These are phyloP conservation scores for Petrolisthes manimaculis DNA, from an alignment of 2,888 invertebrate genomes.

Conservation along the genomic window DNA sequence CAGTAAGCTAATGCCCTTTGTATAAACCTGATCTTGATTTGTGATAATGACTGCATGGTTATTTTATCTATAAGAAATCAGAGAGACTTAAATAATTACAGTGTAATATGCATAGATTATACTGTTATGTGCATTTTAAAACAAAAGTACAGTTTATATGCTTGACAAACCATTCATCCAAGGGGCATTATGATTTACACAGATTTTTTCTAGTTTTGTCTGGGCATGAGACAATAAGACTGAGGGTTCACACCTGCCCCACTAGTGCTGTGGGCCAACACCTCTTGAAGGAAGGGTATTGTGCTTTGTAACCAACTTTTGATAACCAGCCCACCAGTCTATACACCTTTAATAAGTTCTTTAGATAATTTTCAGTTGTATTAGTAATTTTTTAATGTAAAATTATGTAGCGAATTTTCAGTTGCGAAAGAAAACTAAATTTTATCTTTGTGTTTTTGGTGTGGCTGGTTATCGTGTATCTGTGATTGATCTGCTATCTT, in stretches of 20 bases:
- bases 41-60: constrained; percentile 52
- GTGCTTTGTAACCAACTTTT: constrained; percentile 38
- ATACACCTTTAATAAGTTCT: constrained; percentile 4
- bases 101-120: not conserved
- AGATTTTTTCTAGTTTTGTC: constrained; percentile 23
- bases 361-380: not conserved
- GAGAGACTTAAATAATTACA: not conserved
- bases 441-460: not conserved
- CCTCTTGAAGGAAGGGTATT: constrained; percentile 31
- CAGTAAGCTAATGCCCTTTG: no score
- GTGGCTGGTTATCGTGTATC: constrained; percentile 60
- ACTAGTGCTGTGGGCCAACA: constrained; percentile 29
- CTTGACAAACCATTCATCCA: no score
- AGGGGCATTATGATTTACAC: constrained; percentile 4
- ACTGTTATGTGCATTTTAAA: no score
- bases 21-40: constrained; percentile 32
- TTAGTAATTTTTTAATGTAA: not conserved
- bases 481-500: constrained; percentile 55
- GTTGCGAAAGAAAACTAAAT: no score
- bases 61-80: constrained; percentile 10
- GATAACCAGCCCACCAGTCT: constrained; percentile 53
- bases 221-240: constrained; percentile 27
- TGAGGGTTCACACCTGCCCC: constrained; percentile 53
- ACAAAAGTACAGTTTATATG: no score
- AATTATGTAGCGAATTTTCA: no score